Conservation (phyloP, 2,113 vertebrate genomes). For the Boulengeromyrus knoepffleri region DNA sequence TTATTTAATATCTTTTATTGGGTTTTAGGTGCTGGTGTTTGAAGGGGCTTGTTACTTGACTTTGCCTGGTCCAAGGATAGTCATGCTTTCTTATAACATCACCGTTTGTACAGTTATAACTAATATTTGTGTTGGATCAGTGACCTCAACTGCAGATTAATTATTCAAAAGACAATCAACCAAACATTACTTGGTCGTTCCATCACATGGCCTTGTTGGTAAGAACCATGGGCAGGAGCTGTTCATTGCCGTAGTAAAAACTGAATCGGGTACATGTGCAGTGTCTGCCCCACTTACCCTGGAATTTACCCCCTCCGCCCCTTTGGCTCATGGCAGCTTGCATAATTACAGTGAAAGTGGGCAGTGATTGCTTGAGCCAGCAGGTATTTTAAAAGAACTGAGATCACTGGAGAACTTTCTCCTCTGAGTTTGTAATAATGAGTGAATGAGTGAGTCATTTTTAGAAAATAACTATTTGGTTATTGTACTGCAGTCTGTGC, state of each 20-base stretch:
- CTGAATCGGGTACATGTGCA: background rate
- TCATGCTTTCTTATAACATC: background rate
- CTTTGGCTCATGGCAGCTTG: background rate
- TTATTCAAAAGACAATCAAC: background rate
- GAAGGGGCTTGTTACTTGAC: background rate
- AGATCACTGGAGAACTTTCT: background rate
- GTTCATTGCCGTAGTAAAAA: too few species aligned
- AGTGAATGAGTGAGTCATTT: background rate
- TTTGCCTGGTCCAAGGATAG: background rate
- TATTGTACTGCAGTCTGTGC: background rate
- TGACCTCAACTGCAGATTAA: background rate
- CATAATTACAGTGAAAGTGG: slow-evolving; percentile 2
- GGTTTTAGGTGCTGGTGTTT: background rate
- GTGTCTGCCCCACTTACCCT: too few species aligned
- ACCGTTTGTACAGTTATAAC: background rate
- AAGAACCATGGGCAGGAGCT: background rate
- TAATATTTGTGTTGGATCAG: background rate
- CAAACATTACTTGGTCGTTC: background rate
- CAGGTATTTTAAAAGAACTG: background rate
- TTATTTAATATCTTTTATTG: background rate
- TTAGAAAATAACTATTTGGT: background rate
- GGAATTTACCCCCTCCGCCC: background rate
- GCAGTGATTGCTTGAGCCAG: background rate
- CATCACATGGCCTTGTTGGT: background rate
- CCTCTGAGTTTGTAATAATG: background rate